These are phyloP conservation scores for Netelia inedita DNA, from an alignment of 2,888 invertebrate genomes.

Conservation along the genomic window DNA sequence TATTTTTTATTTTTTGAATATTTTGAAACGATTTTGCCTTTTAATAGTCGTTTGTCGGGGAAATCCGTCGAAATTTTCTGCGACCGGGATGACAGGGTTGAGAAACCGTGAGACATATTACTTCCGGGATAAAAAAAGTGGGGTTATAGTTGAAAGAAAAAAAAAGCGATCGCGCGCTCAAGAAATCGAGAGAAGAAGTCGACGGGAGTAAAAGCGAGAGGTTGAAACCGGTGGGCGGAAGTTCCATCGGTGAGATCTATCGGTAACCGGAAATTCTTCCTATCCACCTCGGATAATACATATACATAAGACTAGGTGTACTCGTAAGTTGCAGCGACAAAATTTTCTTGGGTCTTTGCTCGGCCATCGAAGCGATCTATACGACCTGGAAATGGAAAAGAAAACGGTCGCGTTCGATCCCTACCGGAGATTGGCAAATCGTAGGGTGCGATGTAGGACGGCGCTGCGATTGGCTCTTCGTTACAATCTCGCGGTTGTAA, in stretches of 20 bases:
- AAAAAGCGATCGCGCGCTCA: slow-evolving; percentile 1
- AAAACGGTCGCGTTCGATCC: slow-evolving; percentile 61
- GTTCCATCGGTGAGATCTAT: slow-evolving; percentile 64
- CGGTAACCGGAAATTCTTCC: slow-evolving; percentile 67
- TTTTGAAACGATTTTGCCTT: not conserved
- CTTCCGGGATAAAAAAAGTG: slow-evolving; percentile 10
- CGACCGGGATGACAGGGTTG: slow-evolving; percentile 10
- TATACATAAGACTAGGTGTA: slow-evolving; percentile 23
- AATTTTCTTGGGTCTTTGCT: slow-evolving; percentile 41
- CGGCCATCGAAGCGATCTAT: slow-evolving; percentile 26
- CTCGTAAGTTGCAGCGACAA: slow-evolving; percentile 39
- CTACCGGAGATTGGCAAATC: slow-evolving; percentile 66
- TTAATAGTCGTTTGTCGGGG: not conserved
- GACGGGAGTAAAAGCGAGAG: slow-evolving; percentile 25
- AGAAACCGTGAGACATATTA: slow-evolving; percentile 52
- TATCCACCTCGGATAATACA: slow-evolving; percentile 44
- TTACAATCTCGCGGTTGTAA: slow-evolving; percentile 67
- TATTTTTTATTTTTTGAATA: not conserved
- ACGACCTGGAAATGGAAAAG: slow-evolving; percentile 67
- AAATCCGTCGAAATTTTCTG: slow-evolving; percentile 35
- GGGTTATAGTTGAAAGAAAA: slow-evolving; percentile 11
- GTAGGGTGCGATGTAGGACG: slow-evolving; percentile 62
- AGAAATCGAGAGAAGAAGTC: slow-evolving; percentile 19
- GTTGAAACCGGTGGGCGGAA: slow-evolving; percentile 63
- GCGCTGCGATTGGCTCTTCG: slow-evolving; percentile 74